Percentiles rank a stretch among this genome's conserved stretches.
Conservation (phyloP, 2,797 vertebrate genomes). For the Pteropus rufus region DNA sequence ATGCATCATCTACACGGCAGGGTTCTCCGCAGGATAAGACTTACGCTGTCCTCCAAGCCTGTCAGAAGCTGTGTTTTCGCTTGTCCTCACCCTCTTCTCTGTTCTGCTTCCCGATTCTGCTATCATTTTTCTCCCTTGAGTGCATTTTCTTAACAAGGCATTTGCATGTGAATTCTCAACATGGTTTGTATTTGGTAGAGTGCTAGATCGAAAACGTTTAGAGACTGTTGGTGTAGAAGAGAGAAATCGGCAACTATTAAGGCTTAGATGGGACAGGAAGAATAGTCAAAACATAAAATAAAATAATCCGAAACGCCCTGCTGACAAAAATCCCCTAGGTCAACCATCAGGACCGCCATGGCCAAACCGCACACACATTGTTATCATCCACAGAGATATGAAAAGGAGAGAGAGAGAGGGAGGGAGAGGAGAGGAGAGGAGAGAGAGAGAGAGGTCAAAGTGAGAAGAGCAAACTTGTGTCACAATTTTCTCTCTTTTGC, state of each 20-base stretch:
- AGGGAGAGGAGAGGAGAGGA: fast-evolving
- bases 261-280: neutral
- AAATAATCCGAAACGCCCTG: neutral
- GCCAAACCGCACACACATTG: neutral
- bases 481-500: neutral
- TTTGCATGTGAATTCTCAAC: neutral
- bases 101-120: neutral
- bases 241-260: neutral
- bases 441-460: neutral
- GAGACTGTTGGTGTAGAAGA: neutral
- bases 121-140: neutral
- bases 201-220: neutral
- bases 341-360: neutral
- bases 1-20: neutral
- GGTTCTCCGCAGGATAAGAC: neutral
- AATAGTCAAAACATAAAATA: neutral
- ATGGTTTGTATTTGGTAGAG: neutral
- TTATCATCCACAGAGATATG: neutral
- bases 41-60: neutral
- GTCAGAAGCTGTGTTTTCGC: neutral
- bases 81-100: neutral
- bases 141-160: neutral
- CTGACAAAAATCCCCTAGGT: neutral
- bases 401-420: neutral
- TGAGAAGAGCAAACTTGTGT: neutral